Conservation (phyloP, 2,113 vertebrate genomes). For the Chionomys nivalis region DNA sequence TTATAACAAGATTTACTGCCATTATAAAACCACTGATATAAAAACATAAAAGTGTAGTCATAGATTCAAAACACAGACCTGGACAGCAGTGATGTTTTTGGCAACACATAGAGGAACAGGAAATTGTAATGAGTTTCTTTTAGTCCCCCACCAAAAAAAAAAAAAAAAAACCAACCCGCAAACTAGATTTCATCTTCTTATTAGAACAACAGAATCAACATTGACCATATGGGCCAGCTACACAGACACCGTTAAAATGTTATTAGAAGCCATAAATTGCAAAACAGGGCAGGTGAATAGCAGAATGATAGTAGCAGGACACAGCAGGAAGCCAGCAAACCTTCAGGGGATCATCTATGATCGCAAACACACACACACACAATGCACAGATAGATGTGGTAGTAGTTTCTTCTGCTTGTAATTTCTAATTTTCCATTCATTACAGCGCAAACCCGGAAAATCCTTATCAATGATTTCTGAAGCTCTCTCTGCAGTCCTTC, state of each 20-base stretch:
- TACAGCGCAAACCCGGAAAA: neutral
- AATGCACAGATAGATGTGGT: neutral
- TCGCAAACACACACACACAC: neutral
- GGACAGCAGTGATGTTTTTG: slow-evolving; percentile 53
- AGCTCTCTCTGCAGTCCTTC: neutral
- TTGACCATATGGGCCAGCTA: slow-evolving; percentile 19
- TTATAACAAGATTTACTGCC: neutral
- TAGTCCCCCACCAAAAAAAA: neutral
- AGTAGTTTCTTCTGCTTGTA: neutral
- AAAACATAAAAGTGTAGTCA: slow-evolving; percentile 47
- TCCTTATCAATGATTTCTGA: neutral
- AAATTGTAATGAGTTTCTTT: slow-evolving; percentile 72
- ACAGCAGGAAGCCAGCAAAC: slow-evolving; percentile 25
- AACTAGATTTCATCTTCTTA: slow-evolving; percentile 64
- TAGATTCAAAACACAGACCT: slow-evolving; percentile 49
- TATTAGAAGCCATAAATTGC: slow-evolving; percentile 24
- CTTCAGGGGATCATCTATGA: neutral
- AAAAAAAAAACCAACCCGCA: slow-evolving; percentile 49
- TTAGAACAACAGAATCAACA: slow-evolving; percentile 53
- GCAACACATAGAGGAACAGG: slow-evolving; percentile 40
- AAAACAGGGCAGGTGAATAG: neutral
- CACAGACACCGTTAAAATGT: slow-evolving; percentile 38
- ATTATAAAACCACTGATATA: slow-evolving; percentile 55
- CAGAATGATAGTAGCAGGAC: slow-evolving; percentile 18
- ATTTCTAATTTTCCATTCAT: slow-evolving; percentile 29